Evolutionary conservation across 2,797 vertebrate species (phyloP), one percentile per base, ranked within the genome.

Genomic region (Chrysolophus pictus): DNA sequence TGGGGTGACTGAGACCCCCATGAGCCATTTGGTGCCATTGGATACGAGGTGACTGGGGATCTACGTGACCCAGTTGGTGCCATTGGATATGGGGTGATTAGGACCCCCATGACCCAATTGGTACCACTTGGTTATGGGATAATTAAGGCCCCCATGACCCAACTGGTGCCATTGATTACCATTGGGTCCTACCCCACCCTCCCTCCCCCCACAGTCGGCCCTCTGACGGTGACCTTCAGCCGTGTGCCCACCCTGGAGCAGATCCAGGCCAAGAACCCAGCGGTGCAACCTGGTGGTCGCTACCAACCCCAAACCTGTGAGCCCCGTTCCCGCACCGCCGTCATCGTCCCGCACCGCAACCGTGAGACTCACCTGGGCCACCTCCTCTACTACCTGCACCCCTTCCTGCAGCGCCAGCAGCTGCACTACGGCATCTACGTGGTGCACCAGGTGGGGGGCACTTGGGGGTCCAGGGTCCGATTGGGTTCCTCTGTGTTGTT

Each of bases 371-470:
- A 99, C 97, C 98, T 99, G 37, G 98, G 98, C 4, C 97, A 98
- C 49, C 98, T 99, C 37, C 99, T 99, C 29, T 99, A 99, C 96
- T 98, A 99, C 97, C 98, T 99, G 86, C 99, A 99, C 94, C 99
- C 99, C 15, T 99, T 99, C 96, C 98, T 99, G 69, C 99, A 99
- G 96, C 98, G 99, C 69, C 99, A 99, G 96, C 99, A 99, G 97
- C 98, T 99, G 17, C 99, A 99, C 59, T 99, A 99, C 19, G 98
- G 98, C 95, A 99, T 99, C 97, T 99, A 99, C n/a, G 98, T 99
- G 3, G 98, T 99, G n/a, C 99, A 99, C 91, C 99, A 99, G 99
- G 99, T 99, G 93, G 88, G 93, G 41, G 33, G 13, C 9, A 9
- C 68, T 18, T 23, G 13, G 56, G 56, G 56, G 13, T 9, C 21